phyloP scores from a whole-genome alignment of 2,113 vertebrate species.

The Rhynchopsitta pachyrhyncha region DNA sequence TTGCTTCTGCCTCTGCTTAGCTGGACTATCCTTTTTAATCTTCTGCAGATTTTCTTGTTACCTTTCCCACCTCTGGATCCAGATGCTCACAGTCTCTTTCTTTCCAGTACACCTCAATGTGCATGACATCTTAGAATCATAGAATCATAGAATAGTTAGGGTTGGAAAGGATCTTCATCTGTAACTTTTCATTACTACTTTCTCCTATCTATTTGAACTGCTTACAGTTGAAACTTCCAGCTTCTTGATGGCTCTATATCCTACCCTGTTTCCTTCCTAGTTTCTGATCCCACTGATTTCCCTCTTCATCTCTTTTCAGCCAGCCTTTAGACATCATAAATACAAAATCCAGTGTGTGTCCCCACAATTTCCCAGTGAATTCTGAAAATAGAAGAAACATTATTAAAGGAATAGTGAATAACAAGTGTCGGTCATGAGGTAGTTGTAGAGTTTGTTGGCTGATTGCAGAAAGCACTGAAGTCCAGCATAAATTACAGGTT shows the following conservation, averaged over 20 bases:
- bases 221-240: background rate
- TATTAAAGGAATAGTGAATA: background rate
- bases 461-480: background rate
- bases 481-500: background rate
- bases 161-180: background rate
- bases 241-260: background rate
- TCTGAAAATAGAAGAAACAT: background rate
- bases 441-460: background rate
- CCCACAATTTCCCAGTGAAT: background rate
- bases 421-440: background rate
- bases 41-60: background rate
- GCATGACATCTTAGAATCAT: no score
- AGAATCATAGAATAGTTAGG: no score
- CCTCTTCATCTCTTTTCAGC: background rate
- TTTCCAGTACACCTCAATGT: background rate
- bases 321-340: background rate
- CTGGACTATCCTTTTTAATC: background rate
- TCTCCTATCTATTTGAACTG: fast-evolving
- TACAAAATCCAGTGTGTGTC: background rate
- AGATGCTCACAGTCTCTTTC: background rate
- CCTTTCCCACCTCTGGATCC: background rate
- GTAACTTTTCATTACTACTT: background rate
- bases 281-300: background rate
- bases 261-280: background rate
- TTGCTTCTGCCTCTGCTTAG: background rate